Conservation (phyloP, 1,140 invertebrate genomes). For the Brachionus calyciflorus region DNA sequence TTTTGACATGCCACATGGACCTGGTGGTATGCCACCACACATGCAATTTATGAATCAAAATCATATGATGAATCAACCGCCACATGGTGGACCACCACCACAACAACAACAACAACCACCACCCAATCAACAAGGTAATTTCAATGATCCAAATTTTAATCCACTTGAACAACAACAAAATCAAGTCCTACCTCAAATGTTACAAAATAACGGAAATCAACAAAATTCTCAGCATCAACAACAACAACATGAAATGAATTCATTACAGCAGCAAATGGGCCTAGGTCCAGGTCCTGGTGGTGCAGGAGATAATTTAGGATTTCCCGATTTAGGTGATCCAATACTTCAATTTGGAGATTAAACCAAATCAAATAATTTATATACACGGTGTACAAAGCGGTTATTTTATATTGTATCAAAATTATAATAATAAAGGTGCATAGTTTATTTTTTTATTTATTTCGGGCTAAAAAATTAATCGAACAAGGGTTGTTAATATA, state of each 20-base stretch:
- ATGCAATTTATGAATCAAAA: too few species aligned
- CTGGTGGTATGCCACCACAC: not conserved
- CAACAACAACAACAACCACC: not conserved
- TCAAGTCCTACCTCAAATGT: not conserved
- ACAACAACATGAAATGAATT: not conserved
- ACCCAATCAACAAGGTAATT: not conserved
- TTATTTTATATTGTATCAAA: too few species aligned
- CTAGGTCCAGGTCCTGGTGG: not conserved
- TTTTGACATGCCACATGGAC: not conserved
- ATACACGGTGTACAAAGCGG: too few species aligned
- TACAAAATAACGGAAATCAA: not conserved
- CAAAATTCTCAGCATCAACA: not conserved
- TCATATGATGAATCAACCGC: not conserved
- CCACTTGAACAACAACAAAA: not conserved
- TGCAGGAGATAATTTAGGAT: not conserved
- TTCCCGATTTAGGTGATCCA: slow-evolving; percentile 30
- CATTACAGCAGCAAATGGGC: slow-evolving; percentile 25
- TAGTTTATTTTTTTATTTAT: too few species aligned
- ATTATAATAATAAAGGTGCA: too few species aligned
- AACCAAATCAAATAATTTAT: too few species aligned
- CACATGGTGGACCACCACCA: too few species aligned
- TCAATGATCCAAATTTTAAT: not conserved
- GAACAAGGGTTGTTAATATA: too few species aligned
- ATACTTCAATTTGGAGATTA: slow-evolving; percentile 26
- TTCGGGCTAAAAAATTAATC: too few species aligned